A percentile compares a stretch with the other conserved stretches of the same genome.
Conservation (phyloP, 2,113 vertebrate species). For the Archilochus colubris region DNA sequence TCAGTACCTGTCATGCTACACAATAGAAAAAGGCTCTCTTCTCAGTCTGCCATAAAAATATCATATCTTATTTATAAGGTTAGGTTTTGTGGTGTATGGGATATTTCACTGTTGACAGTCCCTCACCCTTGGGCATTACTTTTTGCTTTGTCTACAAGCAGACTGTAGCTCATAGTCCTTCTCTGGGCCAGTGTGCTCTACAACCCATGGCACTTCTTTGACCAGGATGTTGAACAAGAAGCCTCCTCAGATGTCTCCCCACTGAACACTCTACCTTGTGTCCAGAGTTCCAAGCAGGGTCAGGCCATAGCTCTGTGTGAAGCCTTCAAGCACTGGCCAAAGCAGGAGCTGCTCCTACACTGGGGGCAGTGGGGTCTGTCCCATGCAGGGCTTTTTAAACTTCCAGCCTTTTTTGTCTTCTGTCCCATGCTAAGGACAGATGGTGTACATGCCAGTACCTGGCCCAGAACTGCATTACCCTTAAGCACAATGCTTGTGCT, state of each 20-base stretch:
- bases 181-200: neutral
- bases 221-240: neutral
- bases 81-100: neutral
- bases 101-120: neutral
- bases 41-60: neutral
- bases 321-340: neutral
- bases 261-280: neutral
- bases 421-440: neutral
- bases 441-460: fast-evolving
- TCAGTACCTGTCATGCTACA: neutral
- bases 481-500: neutral
- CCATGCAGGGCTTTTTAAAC: neutral
- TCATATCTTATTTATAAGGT: too few relatives aligned
- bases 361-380: neutral
- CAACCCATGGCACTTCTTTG: neutral
- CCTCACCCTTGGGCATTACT: neutral
- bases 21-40: neutral
- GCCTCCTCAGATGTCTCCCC: neutral
- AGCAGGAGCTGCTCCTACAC: neutral
- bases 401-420: neutral
- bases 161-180: neutral
- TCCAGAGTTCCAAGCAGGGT: neutral
- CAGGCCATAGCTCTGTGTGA: neutral
- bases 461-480: neutral
- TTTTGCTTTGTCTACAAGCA: neutral